phyloP scores from a whole-genome alignment of 2,888 invertebrate species.

The Microplitis deprimator region DNA sequence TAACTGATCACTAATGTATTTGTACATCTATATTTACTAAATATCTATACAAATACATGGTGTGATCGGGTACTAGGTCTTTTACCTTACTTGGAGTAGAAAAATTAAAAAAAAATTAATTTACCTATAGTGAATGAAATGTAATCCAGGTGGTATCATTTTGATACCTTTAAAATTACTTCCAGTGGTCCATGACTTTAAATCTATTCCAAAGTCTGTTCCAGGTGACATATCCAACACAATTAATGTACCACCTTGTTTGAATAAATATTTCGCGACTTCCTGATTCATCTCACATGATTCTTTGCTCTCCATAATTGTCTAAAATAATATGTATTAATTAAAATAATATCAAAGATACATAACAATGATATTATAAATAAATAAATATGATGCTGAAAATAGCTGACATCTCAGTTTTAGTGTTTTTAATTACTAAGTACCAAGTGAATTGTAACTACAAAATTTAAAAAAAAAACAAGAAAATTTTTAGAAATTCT shows the following conservation, averaged over 20 bases:
- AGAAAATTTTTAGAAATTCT: no score
- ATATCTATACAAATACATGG: no score
- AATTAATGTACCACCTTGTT: slow-evolving; percentile 87
- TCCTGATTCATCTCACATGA: slow-evolving; percentile 79
- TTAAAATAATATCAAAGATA: not conserved
- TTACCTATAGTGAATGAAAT: slow-evolving; percentile 92
- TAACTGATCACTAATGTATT: no score
- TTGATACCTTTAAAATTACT: slow-evolving; percentile 95
- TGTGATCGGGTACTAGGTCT: no score
- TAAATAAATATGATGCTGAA: no score
- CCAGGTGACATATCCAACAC: slow-evolving; percentile 90
- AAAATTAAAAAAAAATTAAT: slow-evolving; percentile 47
- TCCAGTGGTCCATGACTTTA: slow-evolving; percentile 90
- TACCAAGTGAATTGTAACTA: no score
- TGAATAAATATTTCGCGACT: slow-evolving; percentile 81
- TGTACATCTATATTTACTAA: no score
- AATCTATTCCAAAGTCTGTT: slow-evolving; percentile 97
- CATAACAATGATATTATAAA: no score
- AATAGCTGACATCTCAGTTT: no score
- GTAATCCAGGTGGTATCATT: slow-evolving; percentile 98
- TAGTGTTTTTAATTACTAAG: no score
- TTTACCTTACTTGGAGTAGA: no score
- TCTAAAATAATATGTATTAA: not conserved
- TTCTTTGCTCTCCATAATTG: not conserved
- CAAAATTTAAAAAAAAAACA: no score